These are phyloP conservation scores for Danio kyathit DNA, from an alignment of 2,797 vertebrate genomes.

Conservation along the genomic window DNA sequence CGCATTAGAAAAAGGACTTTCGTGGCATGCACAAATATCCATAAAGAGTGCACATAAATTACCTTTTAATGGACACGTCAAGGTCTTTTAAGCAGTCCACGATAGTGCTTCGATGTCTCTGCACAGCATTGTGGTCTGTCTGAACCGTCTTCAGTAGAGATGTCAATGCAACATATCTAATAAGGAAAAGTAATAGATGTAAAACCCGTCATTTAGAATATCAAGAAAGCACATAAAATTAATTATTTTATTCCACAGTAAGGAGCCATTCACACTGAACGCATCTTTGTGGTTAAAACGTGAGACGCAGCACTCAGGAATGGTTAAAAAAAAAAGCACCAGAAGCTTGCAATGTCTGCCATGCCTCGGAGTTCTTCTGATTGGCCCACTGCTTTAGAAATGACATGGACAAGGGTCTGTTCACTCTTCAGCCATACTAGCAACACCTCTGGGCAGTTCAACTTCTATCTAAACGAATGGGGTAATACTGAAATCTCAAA, in stretches of 20 bases:
- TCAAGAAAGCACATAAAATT: neutral
- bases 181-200: conserved; percentile 8
- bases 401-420: too few relatives aligned
- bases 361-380: too few relatives aligned
- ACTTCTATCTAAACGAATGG: too few relatives aligned
- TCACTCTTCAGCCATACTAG: too few relatives aligned
- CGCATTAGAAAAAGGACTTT: neutral
- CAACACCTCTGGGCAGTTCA: too few relatives aligned
- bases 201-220: neutral
- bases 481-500: too few relatives aligned
- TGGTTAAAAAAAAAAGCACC: too few relatives aligned
- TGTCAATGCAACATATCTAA: conserved; percentile 97
- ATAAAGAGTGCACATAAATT: conserved; percentile 44
- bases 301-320: too few relatives aligned
- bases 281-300: too few relatives aligned
- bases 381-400: too few relatives aligned
- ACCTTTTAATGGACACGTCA: conserved; percentile 99
- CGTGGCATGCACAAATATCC: neutral
- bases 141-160: conserved; percentile 99
- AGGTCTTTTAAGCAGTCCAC: conserved; percentile 99
- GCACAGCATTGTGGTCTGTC: conserved; percentile 98
- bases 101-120: conserved; percentile 97
- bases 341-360: too few relatives aligned
- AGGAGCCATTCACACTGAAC: neutral
- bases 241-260: neutral